Evolutionary conservation across 2,888 invertebrate genomes (phyloP).

Genomic region (Emmelina monodactyla): DNA sequence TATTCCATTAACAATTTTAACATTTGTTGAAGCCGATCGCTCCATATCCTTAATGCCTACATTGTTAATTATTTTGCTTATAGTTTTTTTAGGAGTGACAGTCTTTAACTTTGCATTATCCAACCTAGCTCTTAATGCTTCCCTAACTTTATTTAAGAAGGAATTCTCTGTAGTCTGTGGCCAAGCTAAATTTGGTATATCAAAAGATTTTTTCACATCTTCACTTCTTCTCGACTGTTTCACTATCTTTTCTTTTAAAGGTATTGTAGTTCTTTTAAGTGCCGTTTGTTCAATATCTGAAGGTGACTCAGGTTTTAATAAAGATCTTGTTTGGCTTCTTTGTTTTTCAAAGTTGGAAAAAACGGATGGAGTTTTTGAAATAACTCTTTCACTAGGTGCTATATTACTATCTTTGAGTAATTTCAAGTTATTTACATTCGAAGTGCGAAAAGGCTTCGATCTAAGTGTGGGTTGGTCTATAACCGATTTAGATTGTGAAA

Average conservation of each 20-base stretch:
- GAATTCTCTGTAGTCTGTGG: conserved; percentile 21
- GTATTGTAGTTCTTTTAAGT: too few species aligned
- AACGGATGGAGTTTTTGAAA: background rate
- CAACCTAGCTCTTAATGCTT: conserved; percentile 23
- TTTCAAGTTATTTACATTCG: too few species aligned
- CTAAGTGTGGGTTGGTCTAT: too few species aligned
- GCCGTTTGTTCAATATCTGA: too few species aligned
- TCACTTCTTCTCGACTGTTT: background rate
- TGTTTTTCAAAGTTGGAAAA: background rate
- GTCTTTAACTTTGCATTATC: conserved; percentile 8
- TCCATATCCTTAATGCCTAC: conserved; percentile 20
- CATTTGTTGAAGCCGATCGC: conserved; percentile 26
- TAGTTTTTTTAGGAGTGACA: background rate
- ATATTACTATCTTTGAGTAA: too few species aligned
- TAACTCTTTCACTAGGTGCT: too few species aligned
- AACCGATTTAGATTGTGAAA: too few species aligned
- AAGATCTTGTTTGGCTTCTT: background rate
- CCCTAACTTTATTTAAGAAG: conserved; percentile 27
- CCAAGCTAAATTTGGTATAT: conserved; percentile 12
- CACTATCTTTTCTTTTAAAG: too few species aligned
- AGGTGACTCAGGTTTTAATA: background rate
- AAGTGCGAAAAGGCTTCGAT: too few species aligned
- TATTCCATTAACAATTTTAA: conserved; percentile 13
- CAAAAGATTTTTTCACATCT: background rate
- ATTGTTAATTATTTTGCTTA: conserved; percentile 1